Evolutionary conservation across 2,113 vertebrate genomes (phyloP), one percentile per base, ranked within the genome.

Genomic region (Oryzias curvinotus): DNA sequence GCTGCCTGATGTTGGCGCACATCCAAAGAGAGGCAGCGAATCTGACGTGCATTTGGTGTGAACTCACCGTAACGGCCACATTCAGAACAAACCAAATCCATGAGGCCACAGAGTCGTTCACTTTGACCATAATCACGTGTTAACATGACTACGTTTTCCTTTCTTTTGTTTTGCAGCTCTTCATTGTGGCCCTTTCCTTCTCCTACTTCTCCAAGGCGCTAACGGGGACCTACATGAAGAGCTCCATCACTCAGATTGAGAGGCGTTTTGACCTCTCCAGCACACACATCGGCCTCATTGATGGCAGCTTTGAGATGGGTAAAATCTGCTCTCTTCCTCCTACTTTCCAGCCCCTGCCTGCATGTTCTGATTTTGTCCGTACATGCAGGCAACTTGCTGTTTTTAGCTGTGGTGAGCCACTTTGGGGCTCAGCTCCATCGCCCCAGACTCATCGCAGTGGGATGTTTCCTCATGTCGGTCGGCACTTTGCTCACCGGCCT

Each of bases 241-340:
- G 93, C 72, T 85, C 94, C 62, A 90, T 97, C 78, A 97, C 94
- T 14, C 96, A 98, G 66, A 95, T 99, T 26, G 96, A 99, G 88
- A 85, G 95, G 28, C 93, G 96, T 46, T 98, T 98, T 56, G 94
- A 92, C 55, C 85, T 97, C 68, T 68, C 95, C 0, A 96, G 95
- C 45, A 92, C 93, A 0, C 54, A 81, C 1, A 58, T 88, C 3
- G 96, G 97, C 45, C 64, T 98, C 4, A 52, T 98, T 4, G 96
- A 98, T 3, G 93, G 94, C 65, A 91, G 95, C 67, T 99, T 99
- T 78, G 96, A 99, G 83, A 91, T 97, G 48, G 97, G 96, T 99
- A 94, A 4, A 14, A 4, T 45, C 36, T 7, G 43, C 4, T n/a
- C 48, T 43, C 2, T 45, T 12, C 14, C 21, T 12, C 0, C 5